A percentile compares a stretch with the other conserved stretches of the same genome.
These are phyloP conservation scores for Pogoniulus pusillus DNA, from an alignment of 2,797 vertebrate genomes.

Conservation along the genomic window DNA sequence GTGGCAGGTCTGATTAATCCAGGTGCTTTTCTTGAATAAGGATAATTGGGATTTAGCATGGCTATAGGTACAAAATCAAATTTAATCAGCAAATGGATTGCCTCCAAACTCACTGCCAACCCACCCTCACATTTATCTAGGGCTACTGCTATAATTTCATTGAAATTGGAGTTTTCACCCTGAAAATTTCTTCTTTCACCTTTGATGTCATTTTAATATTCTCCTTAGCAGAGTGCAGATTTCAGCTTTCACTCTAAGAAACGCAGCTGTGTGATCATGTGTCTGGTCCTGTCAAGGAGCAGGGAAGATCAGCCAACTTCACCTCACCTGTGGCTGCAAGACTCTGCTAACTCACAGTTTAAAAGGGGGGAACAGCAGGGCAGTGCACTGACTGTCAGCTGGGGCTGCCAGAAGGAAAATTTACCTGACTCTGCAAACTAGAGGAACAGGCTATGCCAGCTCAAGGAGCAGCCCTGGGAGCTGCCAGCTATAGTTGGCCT, in stretches of 20 bases:
- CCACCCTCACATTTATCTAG: constrained; percentile 63
- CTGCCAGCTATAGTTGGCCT: background rate
- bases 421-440: background rate
- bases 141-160: constrained; percentile 66
- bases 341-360: background rate
- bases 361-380: background rate
- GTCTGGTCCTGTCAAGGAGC: background rate
- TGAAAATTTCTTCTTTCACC: constrained; percentile 54
- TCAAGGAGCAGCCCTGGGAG: background rate
- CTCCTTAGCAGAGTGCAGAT: background rate
- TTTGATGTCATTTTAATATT: constrained; percentile 56
- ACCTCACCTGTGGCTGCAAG: background rate
- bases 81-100: constrained; percentile 75
- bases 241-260: background rate
- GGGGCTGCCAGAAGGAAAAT: background rate
- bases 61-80: constrained; percentile 69
- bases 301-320: background rate
- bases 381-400: background rate
- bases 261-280: background rate
- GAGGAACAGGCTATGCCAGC: background rate
- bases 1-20: constrained; percentile 70
- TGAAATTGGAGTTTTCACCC: constrained; percentile 59
- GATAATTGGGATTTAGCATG: constrained; percentile 55
- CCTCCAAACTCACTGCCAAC: constrained; percentile 70
- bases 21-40: constrained; percentile 68